Percentiles rank a stretch among this genome's conserved stretches.
Conservation (phyloP, 2,113 vertebrate species). For the Platanista minor region DNA sequence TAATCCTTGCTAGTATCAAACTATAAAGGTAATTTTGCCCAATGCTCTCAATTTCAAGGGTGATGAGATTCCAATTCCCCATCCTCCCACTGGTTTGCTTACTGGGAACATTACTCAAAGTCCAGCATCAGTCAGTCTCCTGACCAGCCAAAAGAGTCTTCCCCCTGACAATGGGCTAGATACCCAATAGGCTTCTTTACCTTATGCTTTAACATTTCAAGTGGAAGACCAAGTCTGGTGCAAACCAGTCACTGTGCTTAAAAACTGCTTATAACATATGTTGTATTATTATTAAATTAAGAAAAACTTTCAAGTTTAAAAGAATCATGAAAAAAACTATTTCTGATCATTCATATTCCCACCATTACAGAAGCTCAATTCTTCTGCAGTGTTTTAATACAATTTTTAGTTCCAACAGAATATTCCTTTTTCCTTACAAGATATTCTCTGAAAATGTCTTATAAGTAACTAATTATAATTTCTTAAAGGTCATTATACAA, state of each 20-base stretch:
- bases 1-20: not conserved
- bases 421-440: not conserved
- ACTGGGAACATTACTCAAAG: not conserved
- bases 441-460: not conserved
- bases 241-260: not conserved
- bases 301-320: not conserved
- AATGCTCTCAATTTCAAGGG: not conserved
- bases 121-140: not conserved
- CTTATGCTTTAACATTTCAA: not conserved
- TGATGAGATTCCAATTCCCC: no score
- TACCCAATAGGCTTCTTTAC: not conserved
- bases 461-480: not conserved
- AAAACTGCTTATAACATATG: not conserved
- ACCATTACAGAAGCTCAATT: no score
- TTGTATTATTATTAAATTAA: not conserved
- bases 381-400: not conserved
- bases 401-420: not conserved
- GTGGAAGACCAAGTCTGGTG: not conserved
- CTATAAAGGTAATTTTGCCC: not conserved
- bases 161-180: no score
- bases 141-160: not conserved
- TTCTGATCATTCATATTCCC: not conserved
- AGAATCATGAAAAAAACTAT: not conserved
- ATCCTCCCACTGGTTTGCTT: not conserved
- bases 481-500: not conserved